Base-by-base conservation (phyloP, 2,888 invertebrate species). In the Conomelus anceps region DNA sequence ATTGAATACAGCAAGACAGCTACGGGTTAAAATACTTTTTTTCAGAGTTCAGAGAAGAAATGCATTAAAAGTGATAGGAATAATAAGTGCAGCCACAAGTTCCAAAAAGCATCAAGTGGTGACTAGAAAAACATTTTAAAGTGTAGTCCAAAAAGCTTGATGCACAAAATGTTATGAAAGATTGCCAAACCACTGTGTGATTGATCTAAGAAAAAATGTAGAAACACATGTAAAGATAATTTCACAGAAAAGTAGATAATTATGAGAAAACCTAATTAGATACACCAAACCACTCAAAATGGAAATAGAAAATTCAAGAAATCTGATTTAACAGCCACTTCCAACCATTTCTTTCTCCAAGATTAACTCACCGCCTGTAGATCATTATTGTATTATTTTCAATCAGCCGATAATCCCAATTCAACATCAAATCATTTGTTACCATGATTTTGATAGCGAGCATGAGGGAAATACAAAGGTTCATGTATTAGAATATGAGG, bases 281-380 rank as follows among this genome's bases (percentile, higher is more conserved):
- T 17, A 9, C 34, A 34, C 7, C 4, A 34, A 34, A 34, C 34
- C 34, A 34, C 34, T 34, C 34, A 34, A 13, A 34, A 34, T 34
- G 34, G 34, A 34, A 34, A n/a, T n/a, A n/a, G n/a, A n/a, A n/a
- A n/a, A 34, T 13, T 34, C 1, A 34, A 34, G 34, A 34, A 13
- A 34, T 34, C 34, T 34, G 34, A 34, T 13, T 34, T 17, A 1
- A 34, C n/a, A n/a, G n/a, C 34, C 34, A 34, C 34, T 34, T 34
- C 13, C 34, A 34, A 34, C 34, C 4, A 34, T 3, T 34, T 17
- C 13, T 34, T 7, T 34, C 9, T 26, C 34, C 1, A 34, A n/a
- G n/a, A 9, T 23, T 20, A 86, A 86, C 86, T 86, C 86, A 86
- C 86, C 86, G 86, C 86, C 86, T 86, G 86, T 23, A 86, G 86